Base-by-base conservation (phyloP, 2,888 invertebrate species). In the Clistopyga incitator region DNA sequence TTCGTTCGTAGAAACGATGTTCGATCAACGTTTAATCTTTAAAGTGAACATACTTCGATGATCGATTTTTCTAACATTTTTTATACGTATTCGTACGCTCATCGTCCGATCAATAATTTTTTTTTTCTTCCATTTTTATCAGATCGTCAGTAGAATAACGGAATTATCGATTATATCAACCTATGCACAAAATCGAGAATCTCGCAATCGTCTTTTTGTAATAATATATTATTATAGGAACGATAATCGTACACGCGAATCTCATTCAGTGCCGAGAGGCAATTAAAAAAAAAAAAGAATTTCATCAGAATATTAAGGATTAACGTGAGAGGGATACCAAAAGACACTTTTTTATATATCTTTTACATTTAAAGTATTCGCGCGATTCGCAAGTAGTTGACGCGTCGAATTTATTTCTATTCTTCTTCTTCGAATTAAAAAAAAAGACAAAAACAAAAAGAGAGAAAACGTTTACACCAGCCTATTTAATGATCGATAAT, bases 271-370 rank as follows among this genome's bases (percentile, higher is more conserved):
- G 79, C 29, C 59, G 75, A 59, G 50, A 11, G 79, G 52, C 78
- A 61, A 42, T 64, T 18, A 10, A 72, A 34, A 59, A 45, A 52
- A 74, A 76, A 20, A 56, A 79, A 75, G 29, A 29, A 29, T 29
- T 29, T 2, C 68, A 81, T 81, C 67, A 45, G 78, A 76, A 83
- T 81, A 81, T 68, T 76, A 67, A 79, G 45, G 59, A 82, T 82
- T 76, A 81, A 85, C 78, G 84, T 80, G 84, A 87, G 85, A 84
- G 84, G 68, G 81, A 86, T 87, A 89, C 87, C 87, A 88, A 88
- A 87, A 88, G 86, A 88, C 87, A 87, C 85, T 86, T 90, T 89
- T 89, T 71, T 78, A 86, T 86, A 82, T 86, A 84, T 86, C 86
- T 86, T 87, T 89, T 87, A 87, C 84, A 86, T 82, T 84, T 85